Conservation (phyloP, 2,797 vertebrate species). For the Pipistrellus pipistrellus region DNA sequence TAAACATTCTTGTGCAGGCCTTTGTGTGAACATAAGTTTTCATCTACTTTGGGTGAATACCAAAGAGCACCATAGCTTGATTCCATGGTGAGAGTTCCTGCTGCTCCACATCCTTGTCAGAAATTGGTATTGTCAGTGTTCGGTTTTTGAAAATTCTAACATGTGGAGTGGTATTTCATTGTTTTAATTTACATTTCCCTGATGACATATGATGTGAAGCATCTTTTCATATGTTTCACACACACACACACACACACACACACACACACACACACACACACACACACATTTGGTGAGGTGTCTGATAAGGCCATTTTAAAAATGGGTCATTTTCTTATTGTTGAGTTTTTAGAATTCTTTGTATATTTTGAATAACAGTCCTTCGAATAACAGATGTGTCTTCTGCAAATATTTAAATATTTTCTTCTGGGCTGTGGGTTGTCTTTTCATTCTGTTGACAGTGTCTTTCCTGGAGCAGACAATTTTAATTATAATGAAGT, state of each 20-base stretch:
- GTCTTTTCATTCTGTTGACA: background rate
- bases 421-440: background rate
- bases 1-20: background rate
- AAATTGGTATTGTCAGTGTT: background rate
- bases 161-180: background rate
- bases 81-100: background rate
- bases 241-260: too few species aligned
- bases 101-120: background rate
- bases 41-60: background rate
- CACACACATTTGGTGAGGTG: background rate
- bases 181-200: background rate
- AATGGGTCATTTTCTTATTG: background rate
- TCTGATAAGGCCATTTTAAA: background rate
- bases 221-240: background rate
- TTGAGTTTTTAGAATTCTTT: background rate
- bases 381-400: background rate
- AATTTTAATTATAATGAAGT: background rate
- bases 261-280: too few species aligned
- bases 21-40: background rate
- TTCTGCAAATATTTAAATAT: background rate
- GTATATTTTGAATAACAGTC: background rate
- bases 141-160: background rate
- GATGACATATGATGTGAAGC: background rate
- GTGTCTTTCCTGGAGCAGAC: background rate
- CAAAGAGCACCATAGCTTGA: background rate